These are phyloP conservation scores for Opisthograptis luteolata DNA, from an alignment of 2,888 invertebrate genomes.

Conservation along the genomic window DNA sequence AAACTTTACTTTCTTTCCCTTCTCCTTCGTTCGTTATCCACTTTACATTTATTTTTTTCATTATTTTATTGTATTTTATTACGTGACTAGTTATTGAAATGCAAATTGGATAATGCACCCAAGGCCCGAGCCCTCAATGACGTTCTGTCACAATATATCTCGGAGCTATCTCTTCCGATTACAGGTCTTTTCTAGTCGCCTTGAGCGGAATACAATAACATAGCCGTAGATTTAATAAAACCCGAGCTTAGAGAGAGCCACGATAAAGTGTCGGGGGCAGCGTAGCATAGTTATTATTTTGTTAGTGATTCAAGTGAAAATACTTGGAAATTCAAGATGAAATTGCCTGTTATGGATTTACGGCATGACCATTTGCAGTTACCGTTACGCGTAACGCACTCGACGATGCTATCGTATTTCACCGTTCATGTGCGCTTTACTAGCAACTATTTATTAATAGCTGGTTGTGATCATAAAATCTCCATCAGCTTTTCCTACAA, in stretches of 20 bases:
- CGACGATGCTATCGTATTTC: slow-evolving; percentile 48
- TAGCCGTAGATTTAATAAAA: slow-evolving; percentile 73
- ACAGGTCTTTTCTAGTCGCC: slow-evolving; percentile 61
- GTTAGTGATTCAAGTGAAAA: slow-evolving; percentile 75
- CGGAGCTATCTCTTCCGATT: slow-evolving; percentile 54
- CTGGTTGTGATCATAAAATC: slow-evolving; percentile 1
- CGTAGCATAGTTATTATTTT: slow-evolving; percentile 69
- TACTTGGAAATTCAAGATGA: slow-evolving; percentile 67
- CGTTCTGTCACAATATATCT: slow-evolving; percentile 42
- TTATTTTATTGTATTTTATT: background rate
- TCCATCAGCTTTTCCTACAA: background rate
- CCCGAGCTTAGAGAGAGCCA: slow-evolving; percentile 61
- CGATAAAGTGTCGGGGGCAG: slow-evolving; percentile 69
- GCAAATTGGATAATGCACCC: slow-evolving; percentile 23
- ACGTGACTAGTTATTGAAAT: slow-evolving; percentile 4
- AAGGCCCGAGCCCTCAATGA: slow-evolving; percentile 31
- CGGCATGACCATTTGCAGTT: slow-evolving; percentile 46
- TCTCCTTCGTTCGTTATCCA: background rate
- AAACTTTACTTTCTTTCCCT: slow-evolving; percentile 17
- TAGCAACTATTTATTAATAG: slow-evolving; percentile 35
- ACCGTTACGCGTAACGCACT: slow-evolving; percentile 52
- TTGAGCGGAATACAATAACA: slow-evolving; percentile 63
- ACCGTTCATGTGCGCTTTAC: slow-evolving; percentile 47
- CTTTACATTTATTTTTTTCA: slow-evolving; percentile 1
- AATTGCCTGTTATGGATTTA: slow-evolving; percentile 68